Percentiles rank a stretch among this genome's conserved stretches.
phyloP scores from a whole-genome alignment of 2,113 vertebrate genomes.

The Turnix velox region DNA sequence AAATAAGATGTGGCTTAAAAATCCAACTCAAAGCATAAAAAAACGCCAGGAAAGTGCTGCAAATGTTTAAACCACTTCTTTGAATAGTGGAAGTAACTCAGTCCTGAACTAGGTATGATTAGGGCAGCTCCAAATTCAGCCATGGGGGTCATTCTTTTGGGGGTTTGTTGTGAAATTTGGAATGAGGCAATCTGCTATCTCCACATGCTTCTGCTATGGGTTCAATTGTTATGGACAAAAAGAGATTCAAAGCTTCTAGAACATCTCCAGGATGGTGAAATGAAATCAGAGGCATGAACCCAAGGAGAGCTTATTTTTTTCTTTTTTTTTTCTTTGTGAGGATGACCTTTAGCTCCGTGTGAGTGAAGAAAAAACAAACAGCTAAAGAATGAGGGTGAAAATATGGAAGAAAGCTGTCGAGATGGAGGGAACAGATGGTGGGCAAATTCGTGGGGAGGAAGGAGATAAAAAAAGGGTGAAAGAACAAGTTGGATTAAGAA shows the following conservation, averaged over 20 bases:
- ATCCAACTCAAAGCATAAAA: background rate
- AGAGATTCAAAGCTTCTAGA: background rate
- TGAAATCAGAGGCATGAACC: background rate
- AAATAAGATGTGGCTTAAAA: conserved; percentile 30
- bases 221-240: background rate
- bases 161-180: background rate
- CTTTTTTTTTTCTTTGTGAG: background rate
- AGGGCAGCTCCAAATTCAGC: background rate
- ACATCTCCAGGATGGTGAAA: background rate
- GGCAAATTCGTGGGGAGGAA: background rate
- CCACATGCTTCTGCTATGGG: background rate
- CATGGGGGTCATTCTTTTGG: too few relatives aligned
- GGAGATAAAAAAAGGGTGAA: background rate
- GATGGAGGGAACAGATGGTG: background rate
- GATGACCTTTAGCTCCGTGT: background rate
- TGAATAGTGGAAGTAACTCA: background rate
- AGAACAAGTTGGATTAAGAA: background rate
- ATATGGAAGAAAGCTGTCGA: background rate
- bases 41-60: conserved; percentile 8
- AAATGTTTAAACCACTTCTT: background rate
- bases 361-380: background rate
- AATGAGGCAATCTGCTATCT: background rate
- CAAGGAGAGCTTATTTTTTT: background rate
- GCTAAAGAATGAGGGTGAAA: background rate
- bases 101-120: background rate